Conservation (phyloP, 2,797 vertebrate genomes). For the Gobio occitaniae region DNA sequence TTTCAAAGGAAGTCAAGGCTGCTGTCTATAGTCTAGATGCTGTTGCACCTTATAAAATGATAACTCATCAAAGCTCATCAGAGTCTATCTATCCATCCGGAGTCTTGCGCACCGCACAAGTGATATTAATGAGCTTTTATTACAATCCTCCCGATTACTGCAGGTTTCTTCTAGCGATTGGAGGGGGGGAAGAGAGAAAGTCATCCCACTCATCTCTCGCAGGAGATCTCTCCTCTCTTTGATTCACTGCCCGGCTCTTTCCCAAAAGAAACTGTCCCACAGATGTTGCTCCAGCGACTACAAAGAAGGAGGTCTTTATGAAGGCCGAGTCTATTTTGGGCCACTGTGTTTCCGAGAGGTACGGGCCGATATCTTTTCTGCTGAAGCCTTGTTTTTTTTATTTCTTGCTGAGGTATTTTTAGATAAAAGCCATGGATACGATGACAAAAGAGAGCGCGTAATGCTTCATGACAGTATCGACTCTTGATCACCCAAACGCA, state of each 20-base stretch:
- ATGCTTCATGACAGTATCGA: constrained; percentile 81
- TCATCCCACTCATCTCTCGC: constrained; percentile 78
- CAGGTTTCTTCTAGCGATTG: constrained; percentile 63
- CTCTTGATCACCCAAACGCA: constrained; percentile 69
- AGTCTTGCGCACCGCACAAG: constrained; percentile 70
- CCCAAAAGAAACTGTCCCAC: constrained; percentile 84
- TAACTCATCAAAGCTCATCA: constrained; percentile 37
- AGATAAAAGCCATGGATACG: constrained; percentile 79
- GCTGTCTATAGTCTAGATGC: background rate
- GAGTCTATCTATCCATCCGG: constrained; percentile 1
- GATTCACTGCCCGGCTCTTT: constrained; percentile 83
- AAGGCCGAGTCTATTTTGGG: constrained; percentile 82
- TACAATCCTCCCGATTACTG: constrained; percentile 75
- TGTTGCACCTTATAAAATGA: background rate
- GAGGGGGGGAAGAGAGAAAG: constrained; percentile 56
- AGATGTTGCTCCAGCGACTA: constrained; percentile 87
- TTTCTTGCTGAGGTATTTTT: constrained; percentile 81
- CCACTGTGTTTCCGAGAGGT: constrained; percentile 78
- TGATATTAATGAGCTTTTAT: constrained; percentile 83
- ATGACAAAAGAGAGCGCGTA: constrained; percentile 79
- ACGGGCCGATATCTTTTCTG: constrained; percentile 71
- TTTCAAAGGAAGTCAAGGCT: background rate
- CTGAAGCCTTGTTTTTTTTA: constrained; percentile 77
- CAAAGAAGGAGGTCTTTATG: constrained; percentile 87
- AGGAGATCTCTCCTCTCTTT: constrained; percentile 82